Evolutionary conservation across 2,888 invertebrate genomes (phyloP).

Genomic region (Dichetophora obliterata): DNA sequence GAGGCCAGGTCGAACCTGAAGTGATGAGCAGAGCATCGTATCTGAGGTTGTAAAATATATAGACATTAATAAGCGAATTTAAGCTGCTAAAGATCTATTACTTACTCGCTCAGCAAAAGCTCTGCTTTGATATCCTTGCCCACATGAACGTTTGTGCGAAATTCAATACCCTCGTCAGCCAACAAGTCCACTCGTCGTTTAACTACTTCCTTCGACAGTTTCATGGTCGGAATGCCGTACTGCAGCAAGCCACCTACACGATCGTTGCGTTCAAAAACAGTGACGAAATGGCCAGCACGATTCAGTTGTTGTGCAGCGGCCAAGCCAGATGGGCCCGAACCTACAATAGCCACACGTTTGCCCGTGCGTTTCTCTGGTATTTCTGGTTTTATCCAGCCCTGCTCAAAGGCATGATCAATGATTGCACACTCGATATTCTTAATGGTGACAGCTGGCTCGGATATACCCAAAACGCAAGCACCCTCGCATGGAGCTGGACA

Average conservation of each 20-base stretch:
- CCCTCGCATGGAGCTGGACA: conserved; percentile 99
- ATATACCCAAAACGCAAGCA: conserved; percentile 96
- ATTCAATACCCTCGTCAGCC: conserved; percentile 88
- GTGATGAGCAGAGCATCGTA: conserved; percentile 91
- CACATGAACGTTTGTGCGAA: conserved; percentile 90
- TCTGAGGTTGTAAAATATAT: conserved; percentile 66
- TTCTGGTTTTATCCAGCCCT: conserved; percentile 92
- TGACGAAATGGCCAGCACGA: conserved; percentile 93
- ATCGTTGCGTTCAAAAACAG: conserved; percentile 97
- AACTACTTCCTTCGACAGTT: conserved; percentile 93
- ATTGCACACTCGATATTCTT: conserved; percentile 99
- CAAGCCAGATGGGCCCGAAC: conserved; percentile 94
- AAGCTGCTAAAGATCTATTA: conserved; percentile 37
- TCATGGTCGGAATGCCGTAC: conserved; percentile 99
- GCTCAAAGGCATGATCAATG: conserved; percentile 97
- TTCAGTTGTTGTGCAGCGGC: conserved; percentile 98
- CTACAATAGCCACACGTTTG: conserved; percentile 89
- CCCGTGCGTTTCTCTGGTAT: conserved; percentile 82
- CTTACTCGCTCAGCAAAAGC: conserved; percentile 76
- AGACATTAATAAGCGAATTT: not conserved
- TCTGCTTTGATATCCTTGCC: conserved; percentile 90
- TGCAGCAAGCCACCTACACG: conserved; percentile 93
- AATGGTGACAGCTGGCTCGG: conserved; percentile 96
- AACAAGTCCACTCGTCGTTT: conserved; percentile 89
- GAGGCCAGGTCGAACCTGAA: conserved; percentile 96